Conservation (phyloP, 2,888 invertebrate genomes). For the Nudaria mundana region DNA sequence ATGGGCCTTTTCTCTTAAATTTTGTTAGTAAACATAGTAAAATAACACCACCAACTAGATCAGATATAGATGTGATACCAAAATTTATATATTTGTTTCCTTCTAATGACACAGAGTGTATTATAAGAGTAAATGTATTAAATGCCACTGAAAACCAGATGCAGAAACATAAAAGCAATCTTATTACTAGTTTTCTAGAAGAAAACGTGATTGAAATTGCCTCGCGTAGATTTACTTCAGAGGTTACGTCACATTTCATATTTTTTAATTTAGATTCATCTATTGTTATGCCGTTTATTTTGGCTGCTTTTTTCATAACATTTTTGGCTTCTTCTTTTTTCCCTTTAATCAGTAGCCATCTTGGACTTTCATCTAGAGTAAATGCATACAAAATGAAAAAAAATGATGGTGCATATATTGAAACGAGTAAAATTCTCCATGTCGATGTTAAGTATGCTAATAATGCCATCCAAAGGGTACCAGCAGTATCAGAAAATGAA, state of each 20-base stretch:
- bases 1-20: constrained; percentile 61
- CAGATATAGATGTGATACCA: constrained; percentile 79
- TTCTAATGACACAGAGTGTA: constrained; percentile 85
- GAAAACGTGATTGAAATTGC: constrained; percentile 25
- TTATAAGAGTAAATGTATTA: constrained; percentile 83
- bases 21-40: constrained; percentile 74
- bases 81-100: constrained; percentile 89
- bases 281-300: constrained; percentile 45
- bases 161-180: constrained; percentile 46
- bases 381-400: constrained; percentile 83
- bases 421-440: constrained; percentile 84
- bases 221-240: constrained; percentile 6
- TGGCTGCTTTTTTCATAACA: constrained; percentile 82
- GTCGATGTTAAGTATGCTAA: constrained; percentile 62
- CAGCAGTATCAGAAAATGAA: constrained; percentile 8
- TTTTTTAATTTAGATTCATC: constrained; percentile 37
- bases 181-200: constrained; percentile 40
- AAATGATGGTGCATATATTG: constrained; percentile 84
- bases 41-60: constrained; percentile 78
- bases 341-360: constrained; percentile 89
- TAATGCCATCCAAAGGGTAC: constrained; percentile 13
- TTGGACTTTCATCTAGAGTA: constrained; percentile 84
- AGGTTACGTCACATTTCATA: constrained; percentile 39
- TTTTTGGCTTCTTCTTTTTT: constrained; percentile 81
- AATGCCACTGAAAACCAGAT: constrained; percentile 53